Conservation (phyloP, 2,888 invertebrate genomes). For the Cataglyphis altisquamis region DNA sequence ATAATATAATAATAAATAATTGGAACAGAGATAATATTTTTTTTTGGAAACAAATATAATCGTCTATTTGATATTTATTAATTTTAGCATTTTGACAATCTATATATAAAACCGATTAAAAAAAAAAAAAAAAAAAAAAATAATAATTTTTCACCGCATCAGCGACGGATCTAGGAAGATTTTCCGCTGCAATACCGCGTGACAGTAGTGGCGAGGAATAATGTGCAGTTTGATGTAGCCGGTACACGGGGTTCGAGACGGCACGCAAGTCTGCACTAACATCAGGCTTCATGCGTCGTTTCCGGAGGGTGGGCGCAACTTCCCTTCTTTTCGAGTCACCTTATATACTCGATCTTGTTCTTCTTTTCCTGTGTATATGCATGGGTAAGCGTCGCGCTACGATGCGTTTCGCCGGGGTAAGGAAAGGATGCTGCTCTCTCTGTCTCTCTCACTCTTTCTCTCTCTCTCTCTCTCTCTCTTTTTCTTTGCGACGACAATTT, state of each 20-base stretch:
- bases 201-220: slow-evolving; percentile 44
- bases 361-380: slow-evolving; percentile 70
- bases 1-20: background rate
- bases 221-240: slow-evolving; percentile 51
- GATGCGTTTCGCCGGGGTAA: slow-evolving; percentile 13
- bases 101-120: background rate
- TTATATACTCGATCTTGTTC: slow-evolving; percentile 65
- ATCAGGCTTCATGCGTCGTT: slow-evolving; percentile 66
- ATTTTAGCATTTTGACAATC: background rate
- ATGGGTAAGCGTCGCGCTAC: slow-evolving; percentile 56
- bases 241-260: slow-evolving; percentile 39
- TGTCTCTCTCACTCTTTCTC: background rate
- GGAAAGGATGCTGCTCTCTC: slow-evolving; percentile 4
- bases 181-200: slow-evolving; percentile 46
- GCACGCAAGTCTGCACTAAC: slow-evolving; percentile 67
- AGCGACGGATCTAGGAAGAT: slow-evolving; percentile 36
- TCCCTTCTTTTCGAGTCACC: slow-evolving; percentile 64
- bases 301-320: slow-evolving; percentile 70
- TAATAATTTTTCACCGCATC: slow-evolving; percentile 11
- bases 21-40: background rate
- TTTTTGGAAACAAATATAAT: background rate
- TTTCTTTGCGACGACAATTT: background rate
- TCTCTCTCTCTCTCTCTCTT: background rate
- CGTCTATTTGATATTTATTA: background rate
- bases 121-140: background rate